Conservation (phyloP, 2,797 vertebrate genomes). For the Enteromius thamalakanensis region DNA sequence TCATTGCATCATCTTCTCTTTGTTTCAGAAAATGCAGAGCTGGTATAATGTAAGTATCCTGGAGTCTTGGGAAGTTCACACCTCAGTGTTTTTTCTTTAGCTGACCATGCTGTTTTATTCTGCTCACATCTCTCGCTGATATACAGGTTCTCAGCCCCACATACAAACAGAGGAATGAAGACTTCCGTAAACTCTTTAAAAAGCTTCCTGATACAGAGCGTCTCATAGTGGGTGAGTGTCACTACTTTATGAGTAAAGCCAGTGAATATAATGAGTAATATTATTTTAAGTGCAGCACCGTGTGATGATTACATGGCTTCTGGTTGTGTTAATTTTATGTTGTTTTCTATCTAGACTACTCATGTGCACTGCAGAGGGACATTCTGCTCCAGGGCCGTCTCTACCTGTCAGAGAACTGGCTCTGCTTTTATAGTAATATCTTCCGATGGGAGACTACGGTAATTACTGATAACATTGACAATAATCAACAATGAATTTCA, state of each 20-base stretch:
- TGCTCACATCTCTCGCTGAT: not conserved
- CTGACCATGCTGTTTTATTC: conserved; percentile 13
- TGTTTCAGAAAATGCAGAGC: conserved; percentile 93
- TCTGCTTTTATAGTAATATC: conserved; percentile 95
- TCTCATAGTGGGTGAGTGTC: conserved; percentile 87
- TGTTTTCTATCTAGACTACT: conserved; percentile 82
- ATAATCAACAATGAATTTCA: not conserved
- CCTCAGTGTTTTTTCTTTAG: conserved; percentile 39
- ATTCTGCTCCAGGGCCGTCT: conserved; percentile 91
- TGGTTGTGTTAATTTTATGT: conserved; percentile 11
- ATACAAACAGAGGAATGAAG: conserved; percentile 91
- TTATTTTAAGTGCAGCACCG: not conserved
- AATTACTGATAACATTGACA: conserved; percentile 52
- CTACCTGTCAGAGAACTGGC: conserved; percentile 91
- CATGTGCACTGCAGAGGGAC: conserved; percentile 90
- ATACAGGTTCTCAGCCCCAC: conserved; percentile 89
- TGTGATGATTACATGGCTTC: conserved; percentile 9
- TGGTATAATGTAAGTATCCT: conserved; percentile 91
- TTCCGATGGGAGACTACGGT: conserved; percentile 95
- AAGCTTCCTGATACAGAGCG: conserved; percentile 88
- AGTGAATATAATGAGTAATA: not conserved
- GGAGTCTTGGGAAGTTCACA: conserved; percentile 17
- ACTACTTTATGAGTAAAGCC: not conserved
- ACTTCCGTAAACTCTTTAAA: conserved; percentile 91
- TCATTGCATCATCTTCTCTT: conserved; percentile 64